Percentiles rank a stretch among this genome's conserved stretches.
phyloP scores from a whole-genome alignment of 1,140 invertebrate genomes.

The Drosophila neocordata region DNA sequence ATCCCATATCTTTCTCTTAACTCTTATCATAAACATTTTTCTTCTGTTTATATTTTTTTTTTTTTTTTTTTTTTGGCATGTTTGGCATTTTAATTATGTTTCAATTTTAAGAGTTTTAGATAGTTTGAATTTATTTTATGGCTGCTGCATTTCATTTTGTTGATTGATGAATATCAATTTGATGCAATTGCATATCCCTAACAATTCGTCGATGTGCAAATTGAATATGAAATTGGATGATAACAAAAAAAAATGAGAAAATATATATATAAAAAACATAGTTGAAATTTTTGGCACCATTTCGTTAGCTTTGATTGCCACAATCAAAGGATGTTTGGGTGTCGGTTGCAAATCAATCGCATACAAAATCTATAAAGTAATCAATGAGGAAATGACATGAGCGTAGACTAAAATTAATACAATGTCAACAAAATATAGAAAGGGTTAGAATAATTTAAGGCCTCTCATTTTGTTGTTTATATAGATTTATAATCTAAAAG shows the following conservation, averaged over 20 bases:
- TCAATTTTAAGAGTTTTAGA: conserved; percentile 25
- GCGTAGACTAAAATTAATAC: neutral
- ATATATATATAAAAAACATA: too few species aligned
- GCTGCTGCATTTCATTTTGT: conserved; percentile 1
- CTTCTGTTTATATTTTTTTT: neutral
- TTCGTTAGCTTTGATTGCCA: conserved; percentile 59
- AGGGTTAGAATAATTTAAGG: too few species aligned
- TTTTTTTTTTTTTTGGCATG: conserved; percentile 23
- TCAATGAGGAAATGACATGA: conserved; percentile 51
- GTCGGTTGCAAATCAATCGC: conserved; percentile 40
- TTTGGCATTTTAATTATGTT: conserved; percentile 60
- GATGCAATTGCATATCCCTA: conserved; percentile 7
- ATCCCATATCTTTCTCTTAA: conserved; percentile 40
- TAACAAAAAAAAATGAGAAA: neutral
- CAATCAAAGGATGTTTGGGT: conserved; percentile 52
- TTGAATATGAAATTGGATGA: conserved; percentile 52
- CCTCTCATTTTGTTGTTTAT: too few species aligned
- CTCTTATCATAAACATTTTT: conserved; percentile 56
- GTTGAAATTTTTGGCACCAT: conserved; percentile 50
- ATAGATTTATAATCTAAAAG: too few species aligned
- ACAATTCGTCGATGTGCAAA: conserved; percentile 17
- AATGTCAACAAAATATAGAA: too few species aligned
- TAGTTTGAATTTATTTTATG: neutral
- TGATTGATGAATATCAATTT: conserved; percentile 23
- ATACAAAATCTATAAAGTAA: conserved; percentile 72